Evolutionary conservation across 2,888 invertebrate genomes (phyloP).

Genomic region (Cheiracanthium punctorium): DNA sequence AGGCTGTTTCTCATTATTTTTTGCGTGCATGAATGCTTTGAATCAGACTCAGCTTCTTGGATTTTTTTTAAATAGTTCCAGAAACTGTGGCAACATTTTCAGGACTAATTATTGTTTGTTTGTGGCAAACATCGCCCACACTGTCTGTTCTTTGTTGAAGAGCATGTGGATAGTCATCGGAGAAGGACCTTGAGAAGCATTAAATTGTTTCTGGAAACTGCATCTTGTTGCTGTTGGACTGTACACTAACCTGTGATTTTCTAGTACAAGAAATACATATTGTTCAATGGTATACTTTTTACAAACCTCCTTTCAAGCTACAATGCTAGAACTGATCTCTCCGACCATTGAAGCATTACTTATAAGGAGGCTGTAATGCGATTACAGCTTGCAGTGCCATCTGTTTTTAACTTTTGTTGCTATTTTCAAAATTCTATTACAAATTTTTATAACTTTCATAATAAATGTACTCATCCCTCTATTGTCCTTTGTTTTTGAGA

Average conservation of each 20-base stretch:
- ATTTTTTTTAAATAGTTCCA: conserved; percentile 18
- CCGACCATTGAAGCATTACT: too few species aligned
- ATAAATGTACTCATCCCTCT: too few species aligned
- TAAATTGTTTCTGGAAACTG: conserved; percentile 17
- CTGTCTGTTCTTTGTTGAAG: neutral
- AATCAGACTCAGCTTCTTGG: neutral
- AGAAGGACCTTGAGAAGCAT: neutral
- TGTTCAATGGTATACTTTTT: neutral
- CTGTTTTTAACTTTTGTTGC: neutral
- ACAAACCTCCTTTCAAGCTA: too few species aligned
- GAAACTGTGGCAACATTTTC: conserved; percentile 24
- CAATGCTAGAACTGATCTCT: too few species aligned
- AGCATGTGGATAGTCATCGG: neutral
- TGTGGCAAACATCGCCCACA: neutral
- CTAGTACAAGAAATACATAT: neutral
- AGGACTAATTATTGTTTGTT: neutral
- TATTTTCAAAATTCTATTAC: neutral
- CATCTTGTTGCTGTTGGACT: neutral
- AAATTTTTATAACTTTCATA: neutral
- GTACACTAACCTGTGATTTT: conserved; percentile 1
- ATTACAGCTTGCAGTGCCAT: neutral
- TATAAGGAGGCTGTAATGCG: too few species aligned
- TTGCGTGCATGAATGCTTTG: conserved; percentile 7
- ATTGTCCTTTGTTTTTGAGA: too few species aligned
- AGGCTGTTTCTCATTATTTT: conserved; percentile 16